These are phyloP conservation scores for Rhinella marina DNA, from an alignment of 2,797 vertebrate genomes.

Conservation along the genomic window DNA sequence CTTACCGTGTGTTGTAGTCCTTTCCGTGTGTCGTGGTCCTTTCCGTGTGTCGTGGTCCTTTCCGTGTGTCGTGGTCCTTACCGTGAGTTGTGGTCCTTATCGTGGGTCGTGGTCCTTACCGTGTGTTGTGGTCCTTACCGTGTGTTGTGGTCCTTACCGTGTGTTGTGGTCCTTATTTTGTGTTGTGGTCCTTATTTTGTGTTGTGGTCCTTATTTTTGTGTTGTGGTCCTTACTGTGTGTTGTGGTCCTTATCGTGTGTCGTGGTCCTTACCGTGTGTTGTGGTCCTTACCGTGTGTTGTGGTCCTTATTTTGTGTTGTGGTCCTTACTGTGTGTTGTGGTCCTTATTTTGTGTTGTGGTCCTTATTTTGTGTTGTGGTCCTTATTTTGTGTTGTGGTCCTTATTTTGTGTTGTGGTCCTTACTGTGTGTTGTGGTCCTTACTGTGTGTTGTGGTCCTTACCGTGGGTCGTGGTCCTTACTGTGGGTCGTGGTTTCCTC, in stretches of 20 bases:
- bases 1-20: no score
- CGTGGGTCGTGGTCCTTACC: neutral
- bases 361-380: no score
- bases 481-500: neutral
- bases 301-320: no score
- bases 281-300: neutral
- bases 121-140: slow-evolving; percentile 10
- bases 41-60: no score
- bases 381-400: no score
- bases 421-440: no score
- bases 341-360: no score
- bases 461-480: neutral
- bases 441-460: neutral
- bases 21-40: neutral
- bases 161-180: neutral
- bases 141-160: neutral
- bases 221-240: neutral
- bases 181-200: no score
- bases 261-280: neutral
- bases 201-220: no score
- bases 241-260: no score
- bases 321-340: neutral
- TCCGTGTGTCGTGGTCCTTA: neutral
- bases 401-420: no score
- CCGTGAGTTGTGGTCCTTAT: no score